Conservation (phyloP, 2,888 invertebrate genomes). For the Clivina fossor region DNA sequence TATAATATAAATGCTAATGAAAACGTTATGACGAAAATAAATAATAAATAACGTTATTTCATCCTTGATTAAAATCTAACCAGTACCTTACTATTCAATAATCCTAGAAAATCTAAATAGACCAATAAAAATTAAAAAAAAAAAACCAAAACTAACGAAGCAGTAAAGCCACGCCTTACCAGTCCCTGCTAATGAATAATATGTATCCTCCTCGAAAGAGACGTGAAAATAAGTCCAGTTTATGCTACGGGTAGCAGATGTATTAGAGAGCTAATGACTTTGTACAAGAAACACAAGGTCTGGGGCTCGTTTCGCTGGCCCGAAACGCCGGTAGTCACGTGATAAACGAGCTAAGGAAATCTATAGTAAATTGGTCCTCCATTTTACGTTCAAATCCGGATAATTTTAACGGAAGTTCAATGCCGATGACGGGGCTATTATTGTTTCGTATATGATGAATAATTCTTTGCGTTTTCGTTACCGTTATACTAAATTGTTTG, state of each 20-base stretch:
- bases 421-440: slow-evolving; percentile 28
- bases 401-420: slow-evolving; percentile 31
- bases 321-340: slow-evolving; percentile 7
- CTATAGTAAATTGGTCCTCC: slow-evolving; percentile 30
- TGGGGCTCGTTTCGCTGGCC: not conserved
- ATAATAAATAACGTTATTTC: too few species aligned
- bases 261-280: slow-evolving; percentile 25
- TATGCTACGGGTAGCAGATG: slow-evolving; percentile 1
- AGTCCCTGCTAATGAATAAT: not conserved
- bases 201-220: not conserved
- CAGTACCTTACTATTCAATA: too few species aligned
- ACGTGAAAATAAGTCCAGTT: slow-evolving; percentile 7
- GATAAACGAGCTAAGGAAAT: slow-evolving; percentile 30
- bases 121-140: not conserved
- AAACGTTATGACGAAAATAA: too few species aligned
- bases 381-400: slow-evolving; percentile 31
- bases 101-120: too few species aligned
- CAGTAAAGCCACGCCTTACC: not conserved
- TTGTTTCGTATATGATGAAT: too few species aligned
- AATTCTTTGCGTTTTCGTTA: not conserved
- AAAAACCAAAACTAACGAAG: not conserved
- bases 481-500: slow-evolving; percentile 6
- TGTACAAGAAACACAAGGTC: slow-evolving; percentile 21
- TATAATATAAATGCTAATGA: too few species aligned
- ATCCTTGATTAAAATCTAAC: too few species aligned